These are phyloP conservation scores for Amblyteles armatorius DNA, from an alignment of 2,888 invertebrate genomes.

Conservation along the genomic window DNA sequence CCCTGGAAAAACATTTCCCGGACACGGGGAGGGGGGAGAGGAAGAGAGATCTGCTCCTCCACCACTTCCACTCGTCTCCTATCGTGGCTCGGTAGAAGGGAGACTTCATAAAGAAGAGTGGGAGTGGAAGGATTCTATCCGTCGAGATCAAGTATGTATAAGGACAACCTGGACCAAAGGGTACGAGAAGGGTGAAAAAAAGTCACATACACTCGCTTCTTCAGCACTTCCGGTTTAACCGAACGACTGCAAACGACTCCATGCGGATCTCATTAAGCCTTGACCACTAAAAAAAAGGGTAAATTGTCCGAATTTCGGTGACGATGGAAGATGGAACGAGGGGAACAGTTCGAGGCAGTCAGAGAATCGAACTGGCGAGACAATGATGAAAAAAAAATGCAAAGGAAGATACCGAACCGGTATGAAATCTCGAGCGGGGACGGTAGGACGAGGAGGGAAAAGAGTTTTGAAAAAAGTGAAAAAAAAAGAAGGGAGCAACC, in stretches of 20 bases:
- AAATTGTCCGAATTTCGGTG: background rate
- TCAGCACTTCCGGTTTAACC: background rate
- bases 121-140: slow-evolving; percentile 53
- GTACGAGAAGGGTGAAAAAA: background rate
- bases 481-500: slow-evolving; percentile 38
- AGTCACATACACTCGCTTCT: background rate
- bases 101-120: slow-evolving; percentile 39
- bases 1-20: slow-evolving; percentile 55
- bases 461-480: slow-evolving; percentile 33
- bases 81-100: slow-evolving; percentile 38
- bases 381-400: slow-evolving; percentile 12
- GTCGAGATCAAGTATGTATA: slow-evolving; percentile 53
- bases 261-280: no score
- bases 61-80: slow-evolving; percentile 35
- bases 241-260: background rate
- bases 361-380: slow-evolving; percentile 49
- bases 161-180: slow-evolving; percentile 40
- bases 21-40: slow-evolving; percentile 26
- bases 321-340: background rate
- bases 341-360: background rate
- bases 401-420: slow-evolving; percentile 59
- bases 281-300: no score
- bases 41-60: slow-evolving; percentile 32
- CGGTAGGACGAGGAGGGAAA: slow-evolving; percentile 51
- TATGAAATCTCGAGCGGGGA: slow-evolving; percentile 53